Base-by-base conservation (phyloP, 2,888 invertebrate species). In the Lacanobia oleracea region DNA sequence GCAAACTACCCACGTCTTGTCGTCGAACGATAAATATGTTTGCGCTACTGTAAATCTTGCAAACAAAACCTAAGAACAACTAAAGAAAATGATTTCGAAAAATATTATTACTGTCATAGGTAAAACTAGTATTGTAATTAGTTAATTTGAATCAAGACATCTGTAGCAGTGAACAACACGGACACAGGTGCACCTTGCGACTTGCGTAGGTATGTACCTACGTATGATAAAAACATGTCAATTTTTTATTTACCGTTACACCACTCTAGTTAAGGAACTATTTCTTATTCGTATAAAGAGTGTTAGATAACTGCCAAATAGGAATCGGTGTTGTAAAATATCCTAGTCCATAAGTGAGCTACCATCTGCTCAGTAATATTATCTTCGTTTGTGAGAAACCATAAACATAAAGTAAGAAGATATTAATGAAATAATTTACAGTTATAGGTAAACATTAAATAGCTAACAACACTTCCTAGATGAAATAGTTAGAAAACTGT, bases 291-390 rank as follows among this genome's bases (percentile, higher is more conserved):
- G 81, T 89, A 86, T 88, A 90, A 92, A 91, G 89, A 90, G 89
- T 91, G 87, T 93, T 94, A 94, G 94, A 89, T 94, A 91, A 95
- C 95, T 95, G 95, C 95, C 95, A 95, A 95, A 95, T 94, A 94
- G 92, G 89, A 91, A 89, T 94, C 92, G 91, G 90, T 95, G 94
- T 95, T 94, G 92, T 94, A 93, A 92, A 92, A 91, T 92, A 93
- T 91, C 92, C 89, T 93, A 94, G 93, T 88, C 88, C 87, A 65
- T 94, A 94, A 94, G 93, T 85, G 88, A 91, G 88, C 86, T 90
- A 90, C 88, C 86, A 86, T 88, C 83, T 70, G 79, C 84, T 72
- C 73, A 56, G 63, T 70, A 71, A 68, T 64, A 64, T 70, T 72
- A 68, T 72, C 66, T 56, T 61, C 33, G 57, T 85, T 85, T 70